These are phyloP conservation scores for Chlamydotis undulata DNA, from an alignment of 2,113 vertebrate species.

Conservation along the genomic window DNA sequence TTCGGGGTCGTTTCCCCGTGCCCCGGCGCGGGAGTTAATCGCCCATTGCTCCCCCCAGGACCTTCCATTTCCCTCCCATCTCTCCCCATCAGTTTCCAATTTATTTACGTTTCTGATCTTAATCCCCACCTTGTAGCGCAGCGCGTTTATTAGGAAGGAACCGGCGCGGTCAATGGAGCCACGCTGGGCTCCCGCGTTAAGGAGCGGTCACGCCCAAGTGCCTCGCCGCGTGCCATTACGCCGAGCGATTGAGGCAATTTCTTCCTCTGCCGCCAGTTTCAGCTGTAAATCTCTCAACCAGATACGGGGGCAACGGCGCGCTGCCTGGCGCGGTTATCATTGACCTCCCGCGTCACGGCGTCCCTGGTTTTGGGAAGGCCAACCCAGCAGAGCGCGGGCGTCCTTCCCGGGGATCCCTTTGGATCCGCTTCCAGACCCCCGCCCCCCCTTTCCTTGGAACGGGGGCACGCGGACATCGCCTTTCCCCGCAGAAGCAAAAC, in stretches of 20 bases:
- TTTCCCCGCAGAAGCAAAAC: neutral
- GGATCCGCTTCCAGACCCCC: neutral
- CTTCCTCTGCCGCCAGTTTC: slow-evolving; percentile 71
- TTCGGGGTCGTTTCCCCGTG: neutral
- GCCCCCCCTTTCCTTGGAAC: accelerated
- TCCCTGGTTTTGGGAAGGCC: no score
- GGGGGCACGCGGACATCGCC: accelerated
- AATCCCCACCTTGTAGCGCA: slow-evolving; percentile 69
- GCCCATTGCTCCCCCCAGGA: neutral
- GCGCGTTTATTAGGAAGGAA: slow-evolving; percentile 72
- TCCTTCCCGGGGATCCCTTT: neutral
- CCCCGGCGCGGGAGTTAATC: neutral
- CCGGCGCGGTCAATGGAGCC: slow-evolving; percentile 32
- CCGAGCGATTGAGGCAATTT: slow-evolving; percentile 80
- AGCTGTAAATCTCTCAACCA: slow-evolving; percentile 80
- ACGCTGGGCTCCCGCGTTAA: slow-evolving; percentile 69
- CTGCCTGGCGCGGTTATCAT: slow-evolving; percentile 69
- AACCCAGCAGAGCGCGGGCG: neutral
- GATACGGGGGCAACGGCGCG: slow-evolving; percentile 66
- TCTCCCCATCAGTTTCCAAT: slow-evolving; percentile 46
- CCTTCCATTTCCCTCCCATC: slow-evolving; percentile 18
- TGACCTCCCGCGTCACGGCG: slow-evolving; percentile 53
- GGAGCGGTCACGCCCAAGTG: slow-evolving; percentile 78
- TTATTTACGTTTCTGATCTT: slow-evolving; percentile 43
- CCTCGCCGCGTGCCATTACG: slow-evolving; percentile 79